phyloP scores from a whole-genome alignment of 2,113 vertebrate species.

The Cyanoramphus novaezelandiae region DNA sequence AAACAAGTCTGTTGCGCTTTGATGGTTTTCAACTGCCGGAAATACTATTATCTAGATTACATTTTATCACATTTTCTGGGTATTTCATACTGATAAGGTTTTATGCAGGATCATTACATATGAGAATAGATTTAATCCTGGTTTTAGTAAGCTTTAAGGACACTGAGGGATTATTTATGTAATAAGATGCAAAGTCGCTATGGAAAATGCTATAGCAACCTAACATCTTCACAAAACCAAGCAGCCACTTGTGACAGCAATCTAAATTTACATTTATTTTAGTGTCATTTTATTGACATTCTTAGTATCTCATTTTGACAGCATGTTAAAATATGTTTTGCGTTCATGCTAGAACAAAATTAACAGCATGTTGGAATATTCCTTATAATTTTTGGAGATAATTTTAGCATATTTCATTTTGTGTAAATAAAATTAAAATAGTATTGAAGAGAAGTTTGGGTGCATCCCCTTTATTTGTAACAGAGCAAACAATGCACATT shows the following conservation, averaged over 20 bases:
- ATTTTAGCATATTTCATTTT: conserved; percentile 54
- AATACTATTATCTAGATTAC: conserved; percentile 69
- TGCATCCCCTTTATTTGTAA: not conserved
- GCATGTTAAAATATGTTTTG: conserved; percentile 79
- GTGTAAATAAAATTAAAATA: conserved; percentile 42
- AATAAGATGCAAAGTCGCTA: conserved; percentile 84
- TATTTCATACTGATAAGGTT: conserved; percentile 75
- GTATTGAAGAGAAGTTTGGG: not conserved
- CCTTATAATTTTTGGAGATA: conserved; percentile 59
- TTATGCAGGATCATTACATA: conserved; percentile 75
- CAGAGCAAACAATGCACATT: not conserved
- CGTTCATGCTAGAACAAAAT: conserved; percentile 73
- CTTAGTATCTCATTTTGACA: conserved; percentile 80
- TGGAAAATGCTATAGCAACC: conserved; percentile 82
- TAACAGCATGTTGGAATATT: conserved; percentile 69
- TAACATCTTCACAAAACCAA: conserved; percentile 78
- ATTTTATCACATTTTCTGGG: conserved; percentile 66
- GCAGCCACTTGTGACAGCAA: conserved; percentile 81
- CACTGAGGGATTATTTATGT: conserved; percentile 81
- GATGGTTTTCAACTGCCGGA: conserved; percentile 23
- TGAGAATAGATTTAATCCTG: conserved; percentile 77
- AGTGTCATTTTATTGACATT: conserved; percentile 81
- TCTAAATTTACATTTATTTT: conserved; percentile 84
- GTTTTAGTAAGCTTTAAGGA: conserved; percentile 79
- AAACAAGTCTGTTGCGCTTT: not conserved